Percentiles rank a stretch among this genome's conserved stretches.
phyloP scores from a whole-genome alignment of 2,888 invertebrate genomes.

The Belgica antarctica region DNA sequence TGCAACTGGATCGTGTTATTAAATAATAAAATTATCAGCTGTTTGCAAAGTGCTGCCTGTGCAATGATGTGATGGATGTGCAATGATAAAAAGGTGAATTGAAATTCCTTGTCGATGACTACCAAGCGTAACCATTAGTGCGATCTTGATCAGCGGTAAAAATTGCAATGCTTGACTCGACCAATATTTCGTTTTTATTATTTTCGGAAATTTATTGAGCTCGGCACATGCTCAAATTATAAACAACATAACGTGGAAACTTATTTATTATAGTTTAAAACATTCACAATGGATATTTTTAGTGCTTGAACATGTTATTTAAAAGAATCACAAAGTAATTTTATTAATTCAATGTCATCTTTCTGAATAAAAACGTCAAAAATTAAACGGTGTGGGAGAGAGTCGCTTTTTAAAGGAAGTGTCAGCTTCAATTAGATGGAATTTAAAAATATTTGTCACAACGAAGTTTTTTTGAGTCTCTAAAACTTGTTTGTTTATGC shows the following conservation, averaged over 20 bases:
- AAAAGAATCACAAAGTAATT: background rate
- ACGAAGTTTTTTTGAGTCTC: too few species aligned
- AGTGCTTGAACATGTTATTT: too few species aligned
- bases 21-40: slow-evolving; percentile 42
- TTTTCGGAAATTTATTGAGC: slow-evolving; percentile 11
- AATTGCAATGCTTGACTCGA: background rate
- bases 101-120: background rate
- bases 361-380: background rate
- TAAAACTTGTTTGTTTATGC: too few species aligned
- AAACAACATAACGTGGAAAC: background rate
- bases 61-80: slow-evolving; percentile 13
- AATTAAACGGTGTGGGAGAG: slow-evolving; percentile 1
- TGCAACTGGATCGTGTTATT: slow-evolving; percentile 38
- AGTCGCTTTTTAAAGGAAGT: too few species aligned
- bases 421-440: too few species aligned
- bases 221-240: background rate
- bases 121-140: slow-evolving; percentile 41
- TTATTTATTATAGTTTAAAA: too few species aligned
- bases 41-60: slow-evolving; percentile 17
- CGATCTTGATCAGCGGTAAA: slow-evolving; percentile 28
- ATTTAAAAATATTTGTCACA: too few species aligned
- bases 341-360: background rate
- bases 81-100: slow-evolving; percentile 29
- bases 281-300: too few species aligned
- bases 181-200: background rate